Percentiles rank a stretch among this genome's conserved stretches.
These are phyloP conservation scores for Paramacrobiotus metropolitanus DNA, from an alignment of 1,140 invertebrate species.

Conservation along the genomic window DNA sequence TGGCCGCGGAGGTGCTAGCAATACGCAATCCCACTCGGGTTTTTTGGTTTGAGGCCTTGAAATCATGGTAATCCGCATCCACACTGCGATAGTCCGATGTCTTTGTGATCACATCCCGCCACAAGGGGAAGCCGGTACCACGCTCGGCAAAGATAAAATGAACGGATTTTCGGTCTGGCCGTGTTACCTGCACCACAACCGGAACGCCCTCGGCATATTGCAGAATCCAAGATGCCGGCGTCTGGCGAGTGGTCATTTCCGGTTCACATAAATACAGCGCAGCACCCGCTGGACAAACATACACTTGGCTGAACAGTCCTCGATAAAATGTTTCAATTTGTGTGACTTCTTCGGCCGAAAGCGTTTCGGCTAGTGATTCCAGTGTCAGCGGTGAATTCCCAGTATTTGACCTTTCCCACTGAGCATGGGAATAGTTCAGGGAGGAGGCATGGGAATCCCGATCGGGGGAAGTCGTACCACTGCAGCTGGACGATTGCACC, in stretches of 20 bases:
- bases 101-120: not conserved
- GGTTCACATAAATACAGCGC: not conserved
- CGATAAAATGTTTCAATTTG: not conserved
- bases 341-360: not conserved
- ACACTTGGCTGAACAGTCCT: not conserved
- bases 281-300: not conserved
- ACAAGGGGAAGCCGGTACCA: not conserved
- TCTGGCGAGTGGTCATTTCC: too few relatives aligned
- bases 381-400: too few relatives aligned
- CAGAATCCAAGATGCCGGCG: not conserved
- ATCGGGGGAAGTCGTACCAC: too few relatives aligned
- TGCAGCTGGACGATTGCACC: too few relatives aligned
- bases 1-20: not conserved
- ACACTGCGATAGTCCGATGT: not conserved
- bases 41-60: not conserved
- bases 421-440: too few relatives aligned
- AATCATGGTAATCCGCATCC: not conserved
- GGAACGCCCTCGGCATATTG: not conserved
- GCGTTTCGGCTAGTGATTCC: not conserved
- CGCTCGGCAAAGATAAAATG: not conserved
- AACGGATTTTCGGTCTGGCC: not conserved
- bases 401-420: too few relatives aligned
- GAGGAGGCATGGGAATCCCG: too few relatives aligned
- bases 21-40: not conserved
- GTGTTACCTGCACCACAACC: not conserved